Conservation (phyloP, 1,140 invertebrate genomes). For the Cherax destructor region DNA sequence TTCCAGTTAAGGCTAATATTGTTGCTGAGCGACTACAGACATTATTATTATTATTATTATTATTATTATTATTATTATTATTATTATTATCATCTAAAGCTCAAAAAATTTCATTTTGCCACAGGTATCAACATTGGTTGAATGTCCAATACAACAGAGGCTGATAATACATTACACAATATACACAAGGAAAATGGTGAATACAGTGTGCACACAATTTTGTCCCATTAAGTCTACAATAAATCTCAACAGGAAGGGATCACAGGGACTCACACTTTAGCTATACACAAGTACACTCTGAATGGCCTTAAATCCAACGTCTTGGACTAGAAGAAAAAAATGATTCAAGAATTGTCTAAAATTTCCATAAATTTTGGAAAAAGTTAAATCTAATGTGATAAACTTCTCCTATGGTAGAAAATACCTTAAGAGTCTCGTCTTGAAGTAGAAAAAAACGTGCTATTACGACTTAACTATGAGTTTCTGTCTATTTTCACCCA, state of each 20-base stretch:
- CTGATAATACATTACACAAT: not conserved
- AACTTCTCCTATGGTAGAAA: not conserved
- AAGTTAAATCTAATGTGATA: not conserved
- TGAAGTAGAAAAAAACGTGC: not conserved
- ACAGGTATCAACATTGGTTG: slow-evolving; percentile 6
- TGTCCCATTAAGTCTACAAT: not conserved
- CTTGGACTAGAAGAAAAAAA: not conserved
- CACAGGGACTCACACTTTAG: not conserved
- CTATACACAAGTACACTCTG: not conserved
- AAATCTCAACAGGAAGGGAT: not conserved
- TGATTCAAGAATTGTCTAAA: not conserved
- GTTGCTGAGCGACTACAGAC: not conserved
- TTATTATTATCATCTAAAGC: no score
- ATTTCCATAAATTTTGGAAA: not conserved
- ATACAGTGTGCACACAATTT: slow-evolving; percentile 2
- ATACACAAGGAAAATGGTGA: slow-evolving; percentile 1
- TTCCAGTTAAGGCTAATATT: not conserved
- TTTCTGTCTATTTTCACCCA: not conserved
- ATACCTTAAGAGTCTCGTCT: not conserved
- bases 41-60: not conserved
- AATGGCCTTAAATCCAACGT: not conserved
- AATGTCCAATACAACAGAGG: not conserved
- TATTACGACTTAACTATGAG: not conserved
- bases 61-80: no score
- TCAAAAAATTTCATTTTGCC: not conserved